Evolutionary conservation across 2,888 invertebrate genomes (phyloP).

Genomic region (Fissipunctia ypsillon): DNA sequence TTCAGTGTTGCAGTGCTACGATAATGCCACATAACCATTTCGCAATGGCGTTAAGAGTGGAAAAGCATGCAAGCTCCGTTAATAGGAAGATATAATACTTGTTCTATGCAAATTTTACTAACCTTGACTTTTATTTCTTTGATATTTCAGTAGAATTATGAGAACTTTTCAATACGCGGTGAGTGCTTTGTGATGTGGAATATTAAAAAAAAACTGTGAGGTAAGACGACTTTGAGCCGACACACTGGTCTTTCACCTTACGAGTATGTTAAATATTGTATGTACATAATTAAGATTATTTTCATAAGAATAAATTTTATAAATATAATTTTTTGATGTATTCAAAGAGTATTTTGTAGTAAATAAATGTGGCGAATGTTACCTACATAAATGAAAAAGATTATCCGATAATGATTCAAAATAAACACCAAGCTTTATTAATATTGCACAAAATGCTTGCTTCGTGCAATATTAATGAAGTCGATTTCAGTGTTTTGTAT

Average conservation of each 20-base stretch:
- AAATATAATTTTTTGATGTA: background rate
- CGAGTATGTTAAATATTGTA: too few species aligned
- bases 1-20: conserved; percentile 47
- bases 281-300: background rate
- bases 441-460: background rate
- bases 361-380: background rate
- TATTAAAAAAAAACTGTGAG: background rate
- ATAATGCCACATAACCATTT: conserved; percentile 66
- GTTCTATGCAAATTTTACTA: conserved; percentile 21
- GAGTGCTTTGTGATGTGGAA: conserved; percentile 6
- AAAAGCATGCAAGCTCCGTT: conserved; percentile 47
- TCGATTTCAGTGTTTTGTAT: background rate
- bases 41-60: conserved; percentile 55
- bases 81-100: conserved; percentile 22
- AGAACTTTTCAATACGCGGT: conserved; percentile 1
- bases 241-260: too few species aligned
- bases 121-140: conserved; percentile 42
- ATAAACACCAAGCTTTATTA: background rate
- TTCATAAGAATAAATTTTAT: too few species aligned
- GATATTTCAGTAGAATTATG: conserved; percentile 14
- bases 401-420: background rate
- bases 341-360: background rate
- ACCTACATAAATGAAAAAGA: background rate
- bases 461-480: background rate
- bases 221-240: background rate